Evolutionary conservation across 1,140 invertebrate species (phyloP), one percentile per base, ranked within the genome.

Genomic region (Polypedilum vanderplanki): DNA sequence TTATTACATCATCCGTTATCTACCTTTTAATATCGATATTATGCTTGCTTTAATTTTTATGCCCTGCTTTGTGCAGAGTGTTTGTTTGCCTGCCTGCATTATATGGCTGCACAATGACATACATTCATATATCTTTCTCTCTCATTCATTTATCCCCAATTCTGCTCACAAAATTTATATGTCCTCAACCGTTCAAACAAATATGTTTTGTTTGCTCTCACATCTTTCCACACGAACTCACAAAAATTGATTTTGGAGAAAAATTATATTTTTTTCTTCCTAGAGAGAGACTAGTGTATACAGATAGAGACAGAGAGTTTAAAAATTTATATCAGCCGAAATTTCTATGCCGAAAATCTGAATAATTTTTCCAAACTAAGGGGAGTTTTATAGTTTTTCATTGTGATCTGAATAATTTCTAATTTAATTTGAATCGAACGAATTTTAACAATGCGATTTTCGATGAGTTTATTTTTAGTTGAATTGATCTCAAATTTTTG

Each of bases 161-260:
- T 33, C 10, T n/a, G 12, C 15, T 57, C n/a, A 57, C 46, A 12
- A 12, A 57, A 57, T 57, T 57, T 57, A 33, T 33, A 57, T 57
- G 46, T 57, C 46, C 46, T 57, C 46, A 57, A 57, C 46, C n/a
- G 46, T 57, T 57, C 46, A 57, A 57, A 57, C 46, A 57, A 57
- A 57, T 57, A 57, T 57, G n/a, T 57, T 57, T 57, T 57, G 46
- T 57, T 57, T 57, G 46, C 46, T 70, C 18, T 70, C 65, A 70
- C 20, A 70, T 70, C 65, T 70, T 70, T 70, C 20, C 65, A 22
- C 65, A 70, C 65, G 65, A 70, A 70, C 20, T 70, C 65, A 70
- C 65, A 70, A 70, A 20, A 57, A 57, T 57, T 57, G 46, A 57
- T 57, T 57, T 57, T 57, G 46, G n/a, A n/a, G 46, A 12, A 57